These are phyloP conservation scores for Slavum lentiscoides DNA, from an alignment of 2,888 invertebrate species.

Conservation along the genomic window DNA sequence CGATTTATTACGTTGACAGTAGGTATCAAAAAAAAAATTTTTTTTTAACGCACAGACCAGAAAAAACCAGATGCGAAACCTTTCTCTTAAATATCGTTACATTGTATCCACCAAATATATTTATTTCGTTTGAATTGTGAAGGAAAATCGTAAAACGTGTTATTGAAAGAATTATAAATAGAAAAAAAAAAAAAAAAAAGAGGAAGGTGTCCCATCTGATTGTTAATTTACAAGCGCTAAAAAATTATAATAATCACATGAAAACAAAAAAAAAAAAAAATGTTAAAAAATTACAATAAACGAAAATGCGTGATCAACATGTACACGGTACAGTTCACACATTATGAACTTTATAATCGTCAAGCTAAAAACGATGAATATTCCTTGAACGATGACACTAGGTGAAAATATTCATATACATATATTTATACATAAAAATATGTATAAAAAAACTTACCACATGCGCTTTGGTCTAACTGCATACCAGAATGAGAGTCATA, in stretches of 20 bases:
- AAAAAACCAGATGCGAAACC: slow-evolving; percentile 56
- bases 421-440: too few species aligned
- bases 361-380: slow-evolving; percentile 7
- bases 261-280: slow-evolving; percentile 28
- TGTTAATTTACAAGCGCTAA: slow-evolving; percentile 55
- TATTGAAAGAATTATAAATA: slow-evolving; percentile 43
- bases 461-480: slow-evolving; percentile 49
- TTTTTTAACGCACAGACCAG: slow-evolving; percentile 52
- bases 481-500: slow-evolving; percentile 36
- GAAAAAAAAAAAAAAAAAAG: slow-evolving; percentile 55
- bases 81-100: slow-evolving; percentile 55
- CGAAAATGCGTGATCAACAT: slow-evolving; percentile 33
- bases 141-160: slow-evolving; percentile 44
- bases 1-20: slow-evolving; percentile 44
- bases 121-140: slow-evolving; percentile 33
- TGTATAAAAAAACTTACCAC: slow-evolving; percentile 35
- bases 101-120: slow-evolving; percentile 34
- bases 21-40: slow-evolving; percentile 35
- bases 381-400: slow-evolving; percentile 22
- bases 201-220: slow-evolving; percentile 59
- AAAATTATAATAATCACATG: slow-evolving; percentile 30
- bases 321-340: slow-evolving; percentile 17
- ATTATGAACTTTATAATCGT: slow-evolving; percentile 30
- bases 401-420: slow-evolving; percentile 12
- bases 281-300: slow-evolving; percentile 9